A percentile compares a stretch with the other conserved stretches of the same genome.
phyloP scores from a whole-genome alignment of 2,888 invertebrate genomes.

The Drosophila maculinotata region DNA sequence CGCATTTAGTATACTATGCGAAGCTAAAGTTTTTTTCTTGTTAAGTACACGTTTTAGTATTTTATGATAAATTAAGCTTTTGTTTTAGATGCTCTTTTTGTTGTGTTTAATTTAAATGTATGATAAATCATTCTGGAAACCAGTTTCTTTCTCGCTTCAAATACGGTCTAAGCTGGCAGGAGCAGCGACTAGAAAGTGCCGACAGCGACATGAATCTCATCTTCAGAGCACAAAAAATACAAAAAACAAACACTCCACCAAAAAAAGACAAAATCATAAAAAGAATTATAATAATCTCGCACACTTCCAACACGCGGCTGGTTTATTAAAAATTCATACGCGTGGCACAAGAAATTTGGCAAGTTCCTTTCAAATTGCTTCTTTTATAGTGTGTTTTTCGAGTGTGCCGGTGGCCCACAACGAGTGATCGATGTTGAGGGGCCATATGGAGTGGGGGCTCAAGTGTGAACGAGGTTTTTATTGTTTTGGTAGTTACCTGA shows the following conservation, averaged over 20 bases:
- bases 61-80: slow-evolving; percentile 79
- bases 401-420: slow-evolving; percentile 8
- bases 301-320: slow-evolving; percentile 74
- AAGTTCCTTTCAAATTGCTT: slow-evolving; percentile 58
- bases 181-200: slow-evolving; percentile 77
- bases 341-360: slow-evolving; percentile 75
- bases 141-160: slow-evolving; percentile 66
- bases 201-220: slow-evolving; percentile 67
- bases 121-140: slow-evolving; percentile 78
- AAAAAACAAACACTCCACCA: slow-evolving; percentile 8
- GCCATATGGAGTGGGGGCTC: background rate
- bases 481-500: slow-evolving; percentile 24
- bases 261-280: slow-evolving; percentile 38
- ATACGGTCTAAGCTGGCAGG: slow-evolving; percentile 42
- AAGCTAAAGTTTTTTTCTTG: slow-evolving; percentile 28
- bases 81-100: slow-evolving; percentile 59
- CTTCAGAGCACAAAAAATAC: slow-evolving; percentile 31
- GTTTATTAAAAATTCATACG: slow-evolving; percentile 73
- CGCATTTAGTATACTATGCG: slow-evolving; percentile 3
- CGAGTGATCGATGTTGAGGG: background rate
- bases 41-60: slow-evolving; percentile 79
- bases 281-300: slow-evolving; percentile 56
- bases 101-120: slow-evolving; percentile 72
- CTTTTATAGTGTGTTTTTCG: slow-evolving; percentile 10
- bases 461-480: slow-evolving; percentile 42